These are phyloP conservation scores for Euplagia quadripunctaria DNA, from an alignment of 2,888 invertebrate species.

Conservation along the genomic window DNA sequence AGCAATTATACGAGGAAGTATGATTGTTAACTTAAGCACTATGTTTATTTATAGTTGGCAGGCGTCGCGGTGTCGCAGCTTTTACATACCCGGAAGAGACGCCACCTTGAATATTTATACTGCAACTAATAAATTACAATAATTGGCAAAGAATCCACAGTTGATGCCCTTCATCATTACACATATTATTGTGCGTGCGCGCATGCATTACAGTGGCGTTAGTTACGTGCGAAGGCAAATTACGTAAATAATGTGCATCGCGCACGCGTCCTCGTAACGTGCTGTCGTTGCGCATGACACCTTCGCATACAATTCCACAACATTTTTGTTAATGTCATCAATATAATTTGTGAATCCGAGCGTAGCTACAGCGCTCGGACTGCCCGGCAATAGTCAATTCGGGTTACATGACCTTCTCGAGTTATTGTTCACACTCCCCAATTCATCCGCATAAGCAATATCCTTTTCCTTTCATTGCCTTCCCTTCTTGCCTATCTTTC, in stretches of 20 bases:
- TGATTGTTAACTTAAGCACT: neutral
- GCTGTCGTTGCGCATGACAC: slow-evolving; percentile 10
- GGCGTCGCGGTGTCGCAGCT: slow-evolving; percentile 14
- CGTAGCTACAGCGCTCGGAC: no score
- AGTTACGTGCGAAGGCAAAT: slow-evolving; percentile 1
- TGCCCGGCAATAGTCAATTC: no score
- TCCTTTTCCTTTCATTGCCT: no score
- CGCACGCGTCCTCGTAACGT: slow-evolving; percentile 13
- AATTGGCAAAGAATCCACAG: slow-evolving; percentile 36
- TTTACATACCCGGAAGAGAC: slow-evolving; percentile 16
- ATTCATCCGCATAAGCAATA: no score
- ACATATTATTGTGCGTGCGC: slow-evolving; percentile 12
- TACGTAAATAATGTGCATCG: slow-evolving; percentile 19
- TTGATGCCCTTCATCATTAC: slow-evolving; percentile 23
- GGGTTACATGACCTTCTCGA: no score
- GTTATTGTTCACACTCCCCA: no score
- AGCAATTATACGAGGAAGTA: neutral
- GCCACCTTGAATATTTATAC: slow-evolving; percentile 18
- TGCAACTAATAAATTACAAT: slow-evolving; percentile 33
- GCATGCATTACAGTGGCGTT: slow-evolving; percentile 25
- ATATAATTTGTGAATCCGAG: neutral
- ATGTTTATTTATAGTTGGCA: slow-evolving; percentile 9
- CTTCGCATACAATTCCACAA: slow-evolving; percentile 14
- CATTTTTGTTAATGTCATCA: slow-evolving; percentile 9
- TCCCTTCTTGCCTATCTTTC: no score